Evolutionary conservation across 2,797 vertebrate genomes (phyloP).

Genomic region (Phrynocephalus guinanensis): DNA sequence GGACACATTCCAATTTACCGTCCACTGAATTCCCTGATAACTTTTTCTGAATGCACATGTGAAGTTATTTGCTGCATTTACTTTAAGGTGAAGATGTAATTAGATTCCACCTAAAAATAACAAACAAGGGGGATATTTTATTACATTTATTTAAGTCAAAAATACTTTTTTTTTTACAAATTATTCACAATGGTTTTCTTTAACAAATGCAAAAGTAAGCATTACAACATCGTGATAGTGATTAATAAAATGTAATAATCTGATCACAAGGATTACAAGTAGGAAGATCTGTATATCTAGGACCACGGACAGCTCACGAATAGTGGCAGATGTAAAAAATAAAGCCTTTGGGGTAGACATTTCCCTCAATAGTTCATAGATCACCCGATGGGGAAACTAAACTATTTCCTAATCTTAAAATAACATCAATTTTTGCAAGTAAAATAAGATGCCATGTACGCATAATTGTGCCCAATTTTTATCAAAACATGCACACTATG

Average conservation of each 20-base stretch:
- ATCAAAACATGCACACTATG: neutral
- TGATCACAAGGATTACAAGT: conserved; percentile 26
- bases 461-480: conserved; percentile 31
- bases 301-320: too few species aligned
- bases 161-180: conserved; percentile 3
- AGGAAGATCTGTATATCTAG: conserved; percentile 7
- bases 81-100: neutral
- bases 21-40: neutral
- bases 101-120: neutral
- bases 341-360: too few species aligned
- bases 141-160: conserved; percentile 15
- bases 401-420: conserved; percentile 8
- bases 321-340: too few species aligned
- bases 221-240: conserved; percentile 16
- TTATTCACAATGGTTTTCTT: neutral
- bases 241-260: neutral
- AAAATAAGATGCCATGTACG: neutral
- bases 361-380: too few species aligned
- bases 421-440: conserved; percentile 17
- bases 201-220: conserved; percentile 8
- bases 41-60: neutral
- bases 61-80: neutral
- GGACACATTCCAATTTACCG: too few species aligned
- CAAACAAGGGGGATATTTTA: neutral
- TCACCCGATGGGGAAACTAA: neutral